Conservation (phyloP, 2,113 vertebrate genomes). For the Dromas ardeola region DNA sequence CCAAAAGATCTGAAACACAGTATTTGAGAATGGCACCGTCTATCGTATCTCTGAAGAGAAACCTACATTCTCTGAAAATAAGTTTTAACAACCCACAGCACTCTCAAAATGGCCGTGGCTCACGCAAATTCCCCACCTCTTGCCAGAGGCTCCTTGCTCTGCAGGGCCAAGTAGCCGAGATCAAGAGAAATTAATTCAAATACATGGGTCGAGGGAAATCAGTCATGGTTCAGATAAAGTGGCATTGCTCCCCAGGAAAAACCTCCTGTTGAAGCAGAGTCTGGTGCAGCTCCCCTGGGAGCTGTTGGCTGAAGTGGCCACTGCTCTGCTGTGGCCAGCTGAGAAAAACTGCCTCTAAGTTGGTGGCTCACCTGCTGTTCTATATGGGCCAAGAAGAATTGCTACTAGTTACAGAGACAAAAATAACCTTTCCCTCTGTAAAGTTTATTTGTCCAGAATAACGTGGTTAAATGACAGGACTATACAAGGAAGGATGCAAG, state of each 20-base stretch:
- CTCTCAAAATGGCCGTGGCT: not conserved
- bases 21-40: not conserved
- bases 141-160: not conserved
- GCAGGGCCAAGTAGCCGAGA: not conserved
- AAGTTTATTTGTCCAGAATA: not conserved
- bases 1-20: not conserved
- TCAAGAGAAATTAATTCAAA: not conserved
- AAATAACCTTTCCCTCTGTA: not conserved
- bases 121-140: not conserved
- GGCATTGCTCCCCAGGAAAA: not conserved
- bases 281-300: not conserved
- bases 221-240: not conserved
- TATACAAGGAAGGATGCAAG: not conserved
- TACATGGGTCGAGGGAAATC: not conserved
- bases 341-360: not conserved
- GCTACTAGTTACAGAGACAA: not conserved
- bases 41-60: not conserved
- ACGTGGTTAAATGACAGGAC: not conserved
- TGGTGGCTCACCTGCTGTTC: not conserved
- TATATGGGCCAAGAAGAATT: not conserved
- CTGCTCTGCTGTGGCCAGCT: not conserved
- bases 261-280: not conserved
- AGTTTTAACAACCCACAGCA: not conserved
- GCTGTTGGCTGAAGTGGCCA: not conserved
- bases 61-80: fast-evolving